Conservation (phyloP, 2,113 vertebrate species). For the Sylvilagus bachmani region DNA sequence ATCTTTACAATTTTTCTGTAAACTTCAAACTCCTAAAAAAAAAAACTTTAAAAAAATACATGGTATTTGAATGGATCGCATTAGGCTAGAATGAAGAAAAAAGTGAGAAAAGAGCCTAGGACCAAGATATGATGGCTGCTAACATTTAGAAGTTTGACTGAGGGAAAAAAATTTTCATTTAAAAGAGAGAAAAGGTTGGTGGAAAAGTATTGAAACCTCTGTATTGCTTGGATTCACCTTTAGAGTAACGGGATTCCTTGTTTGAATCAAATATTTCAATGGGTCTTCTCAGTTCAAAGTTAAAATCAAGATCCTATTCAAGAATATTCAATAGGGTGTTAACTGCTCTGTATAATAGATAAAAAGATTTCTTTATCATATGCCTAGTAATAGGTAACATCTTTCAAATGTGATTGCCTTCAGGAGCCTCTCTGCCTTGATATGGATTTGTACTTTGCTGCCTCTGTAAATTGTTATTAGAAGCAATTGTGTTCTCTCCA, state of each 20-base stretch:
- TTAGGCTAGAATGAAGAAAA: neutral
- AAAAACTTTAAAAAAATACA: neutral
- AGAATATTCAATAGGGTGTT: constrained; percentile 69
- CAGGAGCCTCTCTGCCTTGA: constrained; percentile 39
- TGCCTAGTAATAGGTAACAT: constrained; percentile 71
- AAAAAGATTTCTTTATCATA: constrained; percentile 69
- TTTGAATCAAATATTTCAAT: constrained; percentile 81
- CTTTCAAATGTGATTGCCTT: constrained; percentile 75
- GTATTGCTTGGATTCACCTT: constrained; percentile 62
- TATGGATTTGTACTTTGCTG: constrained; percentile 71
- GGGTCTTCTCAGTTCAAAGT: constrained; percentile 59
- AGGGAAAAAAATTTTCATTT: neutral
- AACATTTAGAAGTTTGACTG: constrained; percentile 49
- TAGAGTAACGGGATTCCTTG: constrained; percentile 60
- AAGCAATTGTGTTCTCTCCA: constrained; percentile 71
- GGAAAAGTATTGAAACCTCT: neutral
- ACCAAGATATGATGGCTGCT: neutral
- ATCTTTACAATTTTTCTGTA: no score
- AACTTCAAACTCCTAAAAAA: no score
- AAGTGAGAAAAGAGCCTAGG: neutral
- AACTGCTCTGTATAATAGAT: constrained; percentile 69
- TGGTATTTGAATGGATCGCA: neutral
- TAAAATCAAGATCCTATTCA: constrained; percentile 81
- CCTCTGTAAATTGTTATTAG: constrained; percentile 76
- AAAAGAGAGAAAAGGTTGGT: neutral